Base-by-base conservation (phyloP, 2,797 vertebrate genomes). In the Alauda arvensis region DNA sequence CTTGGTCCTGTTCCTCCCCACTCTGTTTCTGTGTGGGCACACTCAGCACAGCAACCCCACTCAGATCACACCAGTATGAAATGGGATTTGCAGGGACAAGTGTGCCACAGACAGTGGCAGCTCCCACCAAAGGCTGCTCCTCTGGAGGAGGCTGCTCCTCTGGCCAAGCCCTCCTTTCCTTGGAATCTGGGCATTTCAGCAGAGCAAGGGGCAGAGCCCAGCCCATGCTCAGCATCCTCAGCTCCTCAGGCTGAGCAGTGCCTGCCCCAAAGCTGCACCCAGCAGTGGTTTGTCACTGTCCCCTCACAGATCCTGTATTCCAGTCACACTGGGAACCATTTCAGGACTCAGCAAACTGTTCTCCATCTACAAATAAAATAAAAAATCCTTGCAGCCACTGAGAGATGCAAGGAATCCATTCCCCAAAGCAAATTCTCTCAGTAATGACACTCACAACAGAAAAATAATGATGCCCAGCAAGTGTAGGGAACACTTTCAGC, bases 51-150 rank as follows among this genome's bases (percentile, higher is more conserved):
- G 69, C 55, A 60, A 43, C 34, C 83, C 69, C 10, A 6, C 49
- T 31, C 0, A 16, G 60, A 28, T 21, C 24, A 51, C 59, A 5
- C 18, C 5, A 9, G 5, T 0, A 9, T 0, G 19, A 46, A 60
- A 21, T 0, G 8, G 67, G 49, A 53, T 29, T 29, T 82, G 34
- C 49, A 82, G 62, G 29, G 51, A 71, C 34, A n/a, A 25, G 57
- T 39, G 42, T 1, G 1, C 2, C 6, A 17, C 0, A 5, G 76
- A 1, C 57, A 81, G 43, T 1, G 10, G 48, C 1, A 0, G 8
- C 51, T 14, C 46, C 57, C 62, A 29, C 1, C 53, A 13, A 42
- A 56, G 57, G n/a, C 31, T 3, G 0, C 2, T 57, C 49, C 88
- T 42, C 57, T 14, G 13, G n/a, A 24, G 53, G 13, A 69, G 61